Evolutionary conservation across 2,797 vertebrate species (phyloP).

Genomic region (Anolis apletophallus): DNA sequence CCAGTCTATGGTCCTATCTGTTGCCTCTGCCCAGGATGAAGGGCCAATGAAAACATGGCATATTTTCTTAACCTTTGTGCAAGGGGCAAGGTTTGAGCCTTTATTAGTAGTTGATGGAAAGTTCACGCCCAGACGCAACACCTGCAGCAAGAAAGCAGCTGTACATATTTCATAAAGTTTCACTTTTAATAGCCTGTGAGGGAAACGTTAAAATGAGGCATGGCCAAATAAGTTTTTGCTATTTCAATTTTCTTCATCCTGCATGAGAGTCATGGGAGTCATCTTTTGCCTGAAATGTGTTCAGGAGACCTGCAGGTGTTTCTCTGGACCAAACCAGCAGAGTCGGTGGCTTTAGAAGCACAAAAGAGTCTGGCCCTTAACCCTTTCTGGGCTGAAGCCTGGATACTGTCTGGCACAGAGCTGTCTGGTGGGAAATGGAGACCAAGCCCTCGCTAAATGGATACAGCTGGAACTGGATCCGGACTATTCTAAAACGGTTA

Average conservation of each 20-base stretch:
- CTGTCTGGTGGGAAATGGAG: too few species aligned
- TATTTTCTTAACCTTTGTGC: not conserved
- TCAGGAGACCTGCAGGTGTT: not conserved
- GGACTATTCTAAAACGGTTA: not conserved
- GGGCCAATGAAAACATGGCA: not conserved
- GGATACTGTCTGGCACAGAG: too few species aligned
- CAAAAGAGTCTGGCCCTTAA: not conserved
- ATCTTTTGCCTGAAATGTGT: not conserved
- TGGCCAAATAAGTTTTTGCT: not conserved
- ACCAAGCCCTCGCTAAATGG: not conserved
- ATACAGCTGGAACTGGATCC: not conserved
- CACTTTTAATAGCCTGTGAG: slow-evolving; percentile 27
- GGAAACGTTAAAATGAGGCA: not conserved
- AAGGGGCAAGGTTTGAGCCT: not conserved
- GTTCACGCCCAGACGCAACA: not conserved
- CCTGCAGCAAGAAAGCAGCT: slow-evolving; percentile 15
- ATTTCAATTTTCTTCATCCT: not conserved
- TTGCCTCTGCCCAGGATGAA: not conserved
- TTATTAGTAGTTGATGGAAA: not conserved
- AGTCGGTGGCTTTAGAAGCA: not conserved
- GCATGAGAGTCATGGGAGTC: not conserved
- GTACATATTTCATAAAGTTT: slow-evolving; percentile 24
- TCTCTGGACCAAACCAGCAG: not conserved
- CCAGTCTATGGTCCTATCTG: not conserved
- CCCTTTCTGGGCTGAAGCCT: too few species aligned